These are phyloP conservation scores for Eunapius fragilis DNA, from an alignment of 37 sponge, comb jelly and placozoan genomes.

Conservation along the genomic window DNA sequence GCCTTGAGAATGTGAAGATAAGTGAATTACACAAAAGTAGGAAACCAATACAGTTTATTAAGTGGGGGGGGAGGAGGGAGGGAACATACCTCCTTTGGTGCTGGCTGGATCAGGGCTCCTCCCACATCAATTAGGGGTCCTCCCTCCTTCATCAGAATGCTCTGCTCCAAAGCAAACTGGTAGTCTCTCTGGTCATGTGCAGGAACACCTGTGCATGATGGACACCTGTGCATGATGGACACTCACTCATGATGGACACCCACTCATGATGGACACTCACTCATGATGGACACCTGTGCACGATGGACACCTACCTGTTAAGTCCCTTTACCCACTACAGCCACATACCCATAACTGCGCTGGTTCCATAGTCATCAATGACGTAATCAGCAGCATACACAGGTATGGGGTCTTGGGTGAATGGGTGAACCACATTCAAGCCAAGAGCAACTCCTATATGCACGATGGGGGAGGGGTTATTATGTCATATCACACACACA, in stretches of 20 bases:
- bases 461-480: neutral
- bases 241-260: neutral
- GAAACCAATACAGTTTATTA: no score
- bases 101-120: neutral
- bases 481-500: no score
- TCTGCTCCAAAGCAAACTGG: slow-evolving; percentile 56
- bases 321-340: neutral
- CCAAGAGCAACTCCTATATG: slow-evolving; percentile 43
- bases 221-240: neutral
- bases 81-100: neutral
- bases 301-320: no score
- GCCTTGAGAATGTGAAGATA: slow-evolving; percentile 45
- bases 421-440: slow-evolving; percentile 66
- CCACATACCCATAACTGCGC: slow-evolving; percentile 70
- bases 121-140: slow-evolving; percentile 23
- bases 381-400: slow-evolving; percentile 80
- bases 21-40: slow-evolving; percentile 15
- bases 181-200: slow-evolving; percentile 70
- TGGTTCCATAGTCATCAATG: slow-evolving; percentile 66
- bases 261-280: neutral
- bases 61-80: no score
- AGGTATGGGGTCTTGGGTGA: slow-evolving; percentile 57
- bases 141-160: slow-evolving; percentile 29
- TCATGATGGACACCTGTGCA: neutral
- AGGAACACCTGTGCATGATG: slow-evolving; percentile 67